Evolutionary conservation across 2,797 vertebrate genomes (phyloP).

Genomic region (Kryptopterus vitreolus): DNA sequence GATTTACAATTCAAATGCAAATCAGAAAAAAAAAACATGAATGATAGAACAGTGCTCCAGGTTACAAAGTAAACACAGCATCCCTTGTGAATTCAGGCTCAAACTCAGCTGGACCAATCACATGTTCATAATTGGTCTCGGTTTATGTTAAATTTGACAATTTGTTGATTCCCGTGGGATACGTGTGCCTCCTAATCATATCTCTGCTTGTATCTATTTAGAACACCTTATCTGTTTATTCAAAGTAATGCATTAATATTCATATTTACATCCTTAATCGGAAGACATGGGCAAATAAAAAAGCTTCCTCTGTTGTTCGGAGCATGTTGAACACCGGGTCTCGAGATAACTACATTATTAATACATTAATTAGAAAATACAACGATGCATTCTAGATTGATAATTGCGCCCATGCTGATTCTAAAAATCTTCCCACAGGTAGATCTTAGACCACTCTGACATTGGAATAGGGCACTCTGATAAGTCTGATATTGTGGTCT

Average conservation of each 20-base stretch:
- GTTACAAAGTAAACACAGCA: neutral
- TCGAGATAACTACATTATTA: neutral
- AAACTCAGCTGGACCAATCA: neutral
- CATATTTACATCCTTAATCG: neutral
- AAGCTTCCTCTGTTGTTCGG: neutral
- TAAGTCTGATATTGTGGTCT: slow-evolving; percentile 37
- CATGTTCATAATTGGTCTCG: neutral
- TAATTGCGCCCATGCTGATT: neutral
- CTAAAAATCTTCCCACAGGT: neutral
- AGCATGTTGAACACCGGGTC: neutral
- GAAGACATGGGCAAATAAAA: neutral
- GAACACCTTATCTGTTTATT: neutral
- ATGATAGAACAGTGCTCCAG: neutral
- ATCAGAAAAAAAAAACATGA: too few species aligned
- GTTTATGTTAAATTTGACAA: neutral
- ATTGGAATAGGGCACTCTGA: slow-evolving; percentile 23
- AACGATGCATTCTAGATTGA: neutral
- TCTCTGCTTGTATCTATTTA: neutral
- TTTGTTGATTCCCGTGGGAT: neutral
- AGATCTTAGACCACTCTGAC: slow-evolving; percentile 19
- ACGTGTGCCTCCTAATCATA: neutral
- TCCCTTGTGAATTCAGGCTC: neutral
- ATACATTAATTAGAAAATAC: neutral
- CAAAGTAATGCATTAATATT: neutral
- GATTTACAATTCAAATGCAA: neutral